These are phyloP conservation scores for Euphydryas editha DNA, from an alignment of 2,888 invertebrate species.

Conservation along the genomic window DNA sequence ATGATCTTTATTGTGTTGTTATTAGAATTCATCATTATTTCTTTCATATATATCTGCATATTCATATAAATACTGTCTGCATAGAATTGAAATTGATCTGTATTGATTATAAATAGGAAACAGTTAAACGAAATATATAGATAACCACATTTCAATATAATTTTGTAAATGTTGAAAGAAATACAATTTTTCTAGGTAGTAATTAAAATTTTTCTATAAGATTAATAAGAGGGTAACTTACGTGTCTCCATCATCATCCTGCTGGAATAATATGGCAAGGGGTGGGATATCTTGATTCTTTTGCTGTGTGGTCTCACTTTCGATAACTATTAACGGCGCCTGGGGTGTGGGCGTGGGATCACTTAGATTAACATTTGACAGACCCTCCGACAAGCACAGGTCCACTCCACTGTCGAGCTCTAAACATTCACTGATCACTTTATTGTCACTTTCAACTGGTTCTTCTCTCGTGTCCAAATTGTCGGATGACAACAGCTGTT, in stretches of 20 bases:
- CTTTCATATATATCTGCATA: background rate
- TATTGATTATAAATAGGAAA: background rate
- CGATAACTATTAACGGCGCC: slow-evolving; percentile 48
- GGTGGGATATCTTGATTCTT: slow-evolving; percentile 58
- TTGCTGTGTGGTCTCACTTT: slow-evolving; percentile 31
- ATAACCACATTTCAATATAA: background rate
- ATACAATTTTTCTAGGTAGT: background rate
- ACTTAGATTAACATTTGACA: slow-evolving; percentile 81
- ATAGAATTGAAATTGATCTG: background rate
- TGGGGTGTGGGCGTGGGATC: slow-evolving; percentile 43
- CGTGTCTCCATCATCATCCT: slow-evolving; percentile 95
- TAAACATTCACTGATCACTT: slow-evolving; percentile 54
- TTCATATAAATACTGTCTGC: no score
- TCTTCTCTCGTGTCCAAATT: slow-evolving; percentile 33
- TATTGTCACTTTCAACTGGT: slow-evolving; percentile 49
- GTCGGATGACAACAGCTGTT: slow-evolving; percentile 47
- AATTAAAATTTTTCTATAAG: background rate
- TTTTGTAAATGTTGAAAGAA: background rate
- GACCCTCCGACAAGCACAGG: slow-evolving; percentile 84
- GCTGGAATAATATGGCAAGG: slow-evolving; percentile 88
- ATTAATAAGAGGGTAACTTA: slow-evolving; percentile 77
- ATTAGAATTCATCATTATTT: background rate
- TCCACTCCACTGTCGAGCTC: slow-evolving; percentile 85
- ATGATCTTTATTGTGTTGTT: no score
- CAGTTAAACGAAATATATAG: background rate